These are phyloP conservation scores for Chlorodrepanis virens DNA, from an alignment of 2,113 vertebrate species.

Conservation along the genomic window DNA sequence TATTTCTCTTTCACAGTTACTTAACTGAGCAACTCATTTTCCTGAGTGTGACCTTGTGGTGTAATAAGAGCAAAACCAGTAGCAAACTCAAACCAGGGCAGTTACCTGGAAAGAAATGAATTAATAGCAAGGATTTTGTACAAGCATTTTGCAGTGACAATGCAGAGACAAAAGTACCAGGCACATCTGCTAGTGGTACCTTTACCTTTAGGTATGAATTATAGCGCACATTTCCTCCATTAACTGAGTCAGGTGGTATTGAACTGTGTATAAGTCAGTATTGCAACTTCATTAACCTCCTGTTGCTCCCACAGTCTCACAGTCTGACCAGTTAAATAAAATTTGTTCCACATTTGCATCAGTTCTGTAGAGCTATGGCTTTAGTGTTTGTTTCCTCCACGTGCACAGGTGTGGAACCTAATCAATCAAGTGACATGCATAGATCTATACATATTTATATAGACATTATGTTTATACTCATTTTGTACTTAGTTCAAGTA, in stretches of 20 bases:
- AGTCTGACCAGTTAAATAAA: background rate
- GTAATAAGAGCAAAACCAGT: background rate
- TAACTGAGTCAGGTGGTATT: background rate
- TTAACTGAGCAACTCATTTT: background rate
- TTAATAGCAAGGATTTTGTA: background rate
- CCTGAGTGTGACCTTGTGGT: background rate
- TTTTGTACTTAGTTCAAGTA: background rate
- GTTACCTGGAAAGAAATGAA: background rate
- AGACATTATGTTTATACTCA: background rate
- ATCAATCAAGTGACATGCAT: background rate
- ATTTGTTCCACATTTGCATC: background rate
- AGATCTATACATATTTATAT: background rate
- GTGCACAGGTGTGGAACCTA: background rate
- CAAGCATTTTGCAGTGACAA: background rate
- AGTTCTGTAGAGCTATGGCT: background rate
- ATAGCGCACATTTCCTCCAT: background rate
- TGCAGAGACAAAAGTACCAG: background rate
- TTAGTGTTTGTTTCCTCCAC: background rate
- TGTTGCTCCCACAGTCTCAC: background rate
- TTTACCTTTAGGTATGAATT: background rate
- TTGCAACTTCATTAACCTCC: background rate
- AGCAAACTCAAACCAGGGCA: background rate
- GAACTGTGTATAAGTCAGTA: background rate
- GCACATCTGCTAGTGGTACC: background rate
- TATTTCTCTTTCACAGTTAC: background rate